Conservation (phyloP, 2,797 vertebrate species). For the Phataginus tricuspis region DNA sequence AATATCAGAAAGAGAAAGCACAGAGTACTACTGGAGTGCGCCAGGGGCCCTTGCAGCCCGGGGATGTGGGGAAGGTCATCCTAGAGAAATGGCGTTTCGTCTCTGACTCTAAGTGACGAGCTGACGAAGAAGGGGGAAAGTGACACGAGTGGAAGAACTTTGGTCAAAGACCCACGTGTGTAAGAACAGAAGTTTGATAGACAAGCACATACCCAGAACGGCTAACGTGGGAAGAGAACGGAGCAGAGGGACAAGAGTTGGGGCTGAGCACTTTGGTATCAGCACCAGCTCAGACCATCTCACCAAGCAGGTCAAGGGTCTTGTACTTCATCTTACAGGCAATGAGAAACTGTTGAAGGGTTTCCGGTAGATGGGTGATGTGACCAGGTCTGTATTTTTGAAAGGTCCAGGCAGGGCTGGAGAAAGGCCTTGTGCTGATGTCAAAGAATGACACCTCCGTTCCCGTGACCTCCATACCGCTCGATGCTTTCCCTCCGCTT, state of each 20-base stretch:
- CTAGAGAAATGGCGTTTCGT: neutral
- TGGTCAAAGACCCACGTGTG: neutral
- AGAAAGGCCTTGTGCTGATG: neutral
- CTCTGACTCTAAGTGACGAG: neutral
- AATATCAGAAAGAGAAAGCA: neutral
- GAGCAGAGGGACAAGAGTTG: neutral
- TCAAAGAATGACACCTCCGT: neutral
- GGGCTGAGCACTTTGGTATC: neutral
- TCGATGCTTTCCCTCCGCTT: neutral
- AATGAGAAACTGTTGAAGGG: neutral
- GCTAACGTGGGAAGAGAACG: neutral
- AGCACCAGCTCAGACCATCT: neutral
- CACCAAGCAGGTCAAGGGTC: neutral
- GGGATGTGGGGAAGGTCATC: neutral
- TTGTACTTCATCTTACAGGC: neutral
- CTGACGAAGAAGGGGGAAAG: neutral
- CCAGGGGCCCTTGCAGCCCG: neutral
- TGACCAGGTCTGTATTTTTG: neutral
- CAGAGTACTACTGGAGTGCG: neutral
- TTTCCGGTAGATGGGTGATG: neutral
- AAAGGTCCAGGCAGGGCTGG: neutral
- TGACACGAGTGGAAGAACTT: neutral
- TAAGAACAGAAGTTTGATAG: neutral
- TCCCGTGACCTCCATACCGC: neutral
- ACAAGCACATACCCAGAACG: neutral